phyloP scores from a whole-genome alignment of 2,113 vertebrate species.

The Thermophis baileyi region DNA sequence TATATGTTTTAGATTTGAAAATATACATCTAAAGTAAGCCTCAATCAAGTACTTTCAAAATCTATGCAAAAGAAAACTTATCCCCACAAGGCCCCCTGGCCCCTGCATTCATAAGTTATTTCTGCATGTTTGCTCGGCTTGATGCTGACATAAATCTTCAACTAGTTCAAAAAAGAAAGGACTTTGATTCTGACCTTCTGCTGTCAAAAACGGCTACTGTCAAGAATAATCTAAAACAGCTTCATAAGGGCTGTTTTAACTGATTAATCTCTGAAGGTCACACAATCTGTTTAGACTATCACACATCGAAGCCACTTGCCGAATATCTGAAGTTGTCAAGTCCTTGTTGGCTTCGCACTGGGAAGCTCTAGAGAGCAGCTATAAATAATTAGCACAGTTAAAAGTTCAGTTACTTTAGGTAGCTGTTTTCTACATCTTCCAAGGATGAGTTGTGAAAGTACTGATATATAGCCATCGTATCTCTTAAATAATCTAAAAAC shows the following conservation, averaged over 20 bases:
- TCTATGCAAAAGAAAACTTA: slow-evolving; percentile 50
- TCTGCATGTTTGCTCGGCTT: slow-evolving; percentile 71
- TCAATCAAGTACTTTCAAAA: slow-evolving; percentile 52
- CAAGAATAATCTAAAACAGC: slow-evolving; percentile 82
- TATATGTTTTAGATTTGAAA: slow-evolving; percentile 20
- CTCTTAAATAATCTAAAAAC: slow-evolving; percentile 70
- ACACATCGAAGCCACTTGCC: slow-evolving; percentile 73
- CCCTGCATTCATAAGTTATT: slow-evolving; percentile 64
- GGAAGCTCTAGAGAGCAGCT: slow-evolving; percentile 71
- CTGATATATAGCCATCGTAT: slow-evolving; percentile 60
- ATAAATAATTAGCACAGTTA: slow-evolving; percentile 80
- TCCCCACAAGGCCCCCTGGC: slow-evolving; percentile 2
- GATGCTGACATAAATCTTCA: slow-evolving; percentile 75
- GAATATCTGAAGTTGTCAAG: slow-evolving; percentile 76
- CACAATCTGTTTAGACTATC: slow-evolving; percentile 76
- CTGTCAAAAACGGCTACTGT: slow-evolving; percentile 82
- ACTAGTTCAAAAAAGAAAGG: slow-evolving; percentile 73
- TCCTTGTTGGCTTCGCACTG: slow-evolving; percentile 62
- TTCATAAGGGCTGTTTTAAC: slow-evolving; percentile 79
- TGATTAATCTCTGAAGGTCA: slow-evolving; percentile 84
- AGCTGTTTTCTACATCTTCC: slow-evolving; percentile 69
- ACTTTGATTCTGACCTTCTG: slow-evolving; percentile 82
- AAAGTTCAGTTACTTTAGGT: slow-evolving; percentile 77
- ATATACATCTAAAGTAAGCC: slow-evolving; percentile 4
- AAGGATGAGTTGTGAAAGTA: slow-evolving; percentile 51